Evolutionary conservation across 2,797 vertebrate species (phyloP).

Genomic region (Sibirionetta formosa): DNA sequence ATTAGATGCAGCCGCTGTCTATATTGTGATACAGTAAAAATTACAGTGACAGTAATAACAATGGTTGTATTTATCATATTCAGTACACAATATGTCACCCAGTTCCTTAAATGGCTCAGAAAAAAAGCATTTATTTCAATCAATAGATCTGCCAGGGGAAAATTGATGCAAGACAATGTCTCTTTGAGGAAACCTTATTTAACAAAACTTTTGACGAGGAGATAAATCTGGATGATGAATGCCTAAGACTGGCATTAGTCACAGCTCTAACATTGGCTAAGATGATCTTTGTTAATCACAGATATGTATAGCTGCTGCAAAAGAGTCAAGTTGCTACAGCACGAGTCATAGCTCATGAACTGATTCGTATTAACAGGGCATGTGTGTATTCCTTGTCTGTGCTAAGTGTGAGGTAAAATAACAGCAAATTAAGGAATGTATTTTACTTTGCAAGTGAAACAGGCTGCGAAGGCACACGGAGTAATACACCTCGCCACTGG

Average conservation of each 20-base stretch:
- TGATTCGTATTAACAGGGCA: constrained; percentile 1
- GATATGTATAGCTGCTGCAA: background rate
- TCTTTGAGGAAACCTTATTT: constrained; percentile 35
- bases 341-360: background rate
- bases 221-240: constrained; percentile 36
- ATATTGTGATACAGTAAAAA: background rate
- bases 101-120: background rate
- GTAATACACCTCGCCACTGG: background rate
- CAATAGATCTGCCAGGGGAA: constrained; percentile 26
- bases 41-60: background rate
- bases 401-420: constrained; percentile 43
- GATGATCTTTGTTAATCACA: constrained; percentile 20
- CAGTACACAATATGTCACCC: background rate
- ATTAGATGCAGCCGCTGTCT: background rate
- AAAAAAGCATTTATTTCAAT: constrained; percentile 6
- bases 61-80: background rate
- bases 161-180: constrained; percentile 30
- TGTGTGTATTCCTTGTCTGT: constrained; percentile 17
- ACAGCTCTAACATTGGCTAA: constrained; percentile 19
- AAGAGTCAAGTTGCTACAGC: constrained; percentile 7
- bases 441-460: background rate
- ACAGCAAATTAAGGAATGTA: background rate
- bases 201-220: constrained; percentile 53
- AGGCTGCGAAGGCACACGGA: background rate
- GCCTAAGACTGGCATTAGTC: background rate